Evolutionary conservation across 2,888 invertebrate species (phyloP), one percentile per base, ranked within the genome.

Genomic region (Drymonia ruficornis): DNA sequence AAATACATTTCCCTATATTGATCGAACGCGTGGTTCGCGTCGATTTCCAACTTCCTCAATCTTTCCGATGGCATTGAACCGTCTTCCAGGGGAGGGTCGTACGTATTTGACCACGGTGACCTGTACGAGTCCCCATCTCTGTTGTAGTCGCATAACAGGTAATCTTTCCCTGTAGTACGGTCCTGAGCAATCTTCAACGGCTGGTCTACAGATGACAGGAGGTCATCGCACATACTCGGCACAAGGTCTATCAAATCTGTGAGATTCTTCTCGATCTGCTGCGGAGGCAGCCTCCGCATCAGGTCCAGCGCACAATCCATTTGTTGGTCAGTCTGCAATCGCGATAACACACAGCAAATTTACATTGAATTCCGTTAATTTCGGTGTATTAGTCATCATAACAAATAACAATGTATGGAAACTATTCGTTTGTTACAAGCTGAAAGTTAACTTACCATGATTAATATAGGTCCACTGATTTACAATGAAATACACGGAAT

Each of bases 1-100:
- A 98, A 99, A 87, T 99, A 99, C 96, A 99, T 97, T 89, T 99
- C 99, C 80, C 99, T 96, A 86, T 99, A 99, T 81, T 98, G 98
- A 88, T 99, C 99, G 84, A 99, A 99, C 13, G 99, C 99, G 83
- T 97, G 96, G 90, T 99, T 99, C 0, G 99, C 99, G 83, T 99
- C 99, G 59, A 99, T 95, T 93, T 99, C 99, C 72, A 99, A 90
- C 86, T 98, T 98, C 60, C 99, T 94, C 74, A 99, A 93, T 73
- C 97, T 95, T 79, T 99, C 99, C 15, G 99, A 99, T 13, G 99
- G 99, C 97, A 99, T 97, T 15, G 99, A 98, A 1, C 99, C 99
- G 93, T 99, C 99, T 86, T 99, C 99, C 66, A 99, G 89, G 0
- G 98, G 98, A 15, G 99, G 99, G 86, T 99, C 98, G 79, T 99